Evolutionary conservation across 2,797 vertebrate species (phyloP).

Genomic region (Molossus alvarezi): DNA sequence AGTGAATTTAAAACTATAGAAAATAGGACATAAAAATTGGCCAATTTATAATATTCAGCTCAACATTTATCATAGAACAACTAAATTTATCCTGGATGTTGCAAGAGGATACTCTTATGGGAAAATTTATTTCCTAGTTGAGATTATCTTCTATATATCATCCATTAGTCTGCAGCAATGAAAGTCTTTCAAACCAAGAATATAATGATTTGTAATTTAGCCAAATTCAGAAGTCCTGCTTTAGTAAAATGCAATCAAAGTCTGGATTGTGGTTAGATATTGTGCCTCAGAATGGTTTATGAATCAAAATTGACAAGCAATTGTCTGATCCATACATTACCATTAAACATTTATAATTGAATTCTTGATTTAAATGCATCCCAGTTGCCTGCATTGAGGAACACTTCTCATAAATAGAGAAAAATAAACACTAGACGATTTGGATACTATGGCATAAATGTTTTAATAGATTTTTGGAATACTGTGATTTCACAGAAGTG

Average conservation of each 20-base stretch:
- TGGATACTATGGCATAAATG: constrained; percentile 24
- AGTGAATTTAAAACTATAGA: constrained; percentile 26
- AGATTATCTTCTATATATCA: background rate
- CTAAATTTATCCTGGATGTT: constrained; percentile 36
- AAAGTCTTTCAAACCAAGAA: constrained; percentile 41
- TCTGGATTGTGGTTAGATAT: background rate
- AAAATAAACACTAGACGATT: constrained; percentile 50
- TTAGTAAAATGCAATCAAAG: constrained; percentile 37
- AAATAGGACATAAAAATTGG: constrained; percentile 54
- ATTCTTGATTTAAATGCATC: constrained; percentile 51
- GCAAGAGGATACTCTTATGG: background rate
- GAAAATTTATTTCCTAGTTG: background rate
- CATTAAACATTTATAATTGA: constrained; percentile 52
- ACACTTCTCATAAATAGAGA: background rate
- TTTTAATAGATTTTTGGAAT: constrained; percentile 41
- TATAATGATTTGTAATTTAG: constrained; percentile 43
- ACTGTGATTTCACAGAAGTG: constrained; percentile 35
- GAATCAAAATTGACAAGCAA: constrained; percentile 23
- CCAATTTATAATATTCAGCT: constrained; percentile 28
- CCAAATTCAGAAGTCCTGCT: constrained; percentile 44
- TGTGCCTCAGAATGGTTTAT: background rate
- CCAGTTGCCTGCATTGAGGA: background rate
- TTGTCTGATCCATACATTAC: background rate
- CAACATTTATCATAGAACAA: constrained; percentile 29
- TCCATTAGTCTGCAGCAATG: constrained; percentile 45